Conservation (phyloP, 2,113 vertebrate genomes). For the Bettongia penicillata region DNA sequence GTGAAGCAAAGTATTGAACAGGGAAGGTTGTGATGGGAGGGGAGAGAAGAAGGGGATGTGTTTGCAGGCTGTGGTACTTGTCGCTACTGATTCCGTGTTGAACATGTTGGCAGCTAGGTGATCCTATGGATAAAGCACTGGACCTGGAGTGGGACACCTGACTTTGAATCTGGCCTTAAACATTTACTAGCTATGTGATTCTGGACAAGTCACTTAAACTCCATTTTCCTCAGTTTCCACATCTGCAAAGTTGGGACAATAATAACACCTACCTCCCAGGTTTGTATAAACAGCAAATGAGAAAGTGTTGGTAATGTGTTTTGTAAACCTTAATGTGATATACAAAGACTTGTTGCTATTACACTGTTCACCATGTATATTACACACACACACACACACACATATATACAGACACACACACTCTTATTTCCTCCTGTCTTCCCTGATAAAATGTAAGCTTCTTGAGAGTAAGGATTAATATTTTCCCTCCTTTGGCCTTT, state of each 20-base stretch:
- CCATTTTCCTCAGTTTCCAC: not conserved
- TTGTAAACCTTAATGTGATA: not conserved
- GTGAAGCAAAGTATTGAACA: not conserved
- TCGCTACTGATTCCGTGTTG: not conserved
- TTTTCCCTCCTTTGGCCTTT: not conserved
- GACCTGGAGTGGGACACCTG: not conserved
- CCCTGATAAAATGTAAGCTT: not conserved
- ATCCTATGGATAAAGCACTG: not conserved
- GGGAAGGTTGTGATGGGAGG: not conserved
- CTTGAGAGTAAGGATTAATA: not conserved
- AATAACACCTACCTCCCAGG: not conserved
- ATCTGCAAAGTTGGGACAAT: not conserved
- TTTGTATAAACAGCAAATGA: not conserved
- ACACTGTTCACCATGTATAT: not conserved
- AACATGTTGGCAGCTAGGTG: not conserved
- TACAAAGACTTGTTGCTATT: not conserved
- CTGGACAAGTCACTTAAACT: not conserved
- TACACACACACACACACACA: not conserved
- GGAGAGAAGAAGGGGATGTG: not conserved
- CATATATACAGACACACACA: not conserved
- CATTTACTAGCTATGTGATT: not conserved
- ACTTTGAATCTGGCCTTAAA: not conserved
- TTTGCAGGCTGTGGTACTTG: not conserved
- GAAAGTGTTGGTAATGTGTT: not conserved
- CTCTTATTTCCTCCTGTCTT: not conserved